A percentile compares a stretch with the other conserved stretches of the same genome.
phyloP scores from a whole-genome alignment of 1,140 invertebrate species.

The Pteromalus puparum region DNA sequence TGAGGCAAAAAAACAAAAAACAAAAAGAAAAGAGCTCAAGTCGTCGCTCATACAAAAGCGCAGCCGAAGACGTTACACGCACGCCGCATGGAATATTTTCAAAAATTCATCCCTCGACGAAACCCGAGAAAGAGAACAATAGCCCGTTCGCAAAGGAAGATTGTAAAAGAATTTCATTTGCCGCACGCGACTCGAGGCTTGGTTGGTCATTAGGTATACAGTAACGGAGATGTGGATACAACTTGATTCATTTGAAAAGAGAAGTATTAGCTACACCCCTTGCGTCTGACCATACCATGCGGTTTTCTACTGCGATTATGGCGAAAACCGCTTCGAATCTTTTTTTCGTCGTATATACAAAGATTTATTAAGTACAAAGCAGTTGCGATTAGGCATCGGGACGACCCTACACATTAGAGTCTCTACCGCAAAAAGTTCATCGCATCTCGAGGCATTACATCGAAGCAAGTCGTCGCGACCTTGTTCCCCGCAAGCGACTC shows the following conservation, averaged over 20 bases:
- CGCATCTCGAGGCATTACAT: not conserved
- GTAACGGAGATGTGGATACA: too few relatives aligned
- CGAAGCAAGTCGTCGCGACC: not conserved
- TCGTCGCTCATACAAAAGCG: not conserved
- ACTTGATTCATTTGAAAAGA: too few relatives aligned
- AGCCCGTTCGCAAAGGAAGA: not conserved
- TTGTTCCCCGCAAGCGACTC: not conserved
- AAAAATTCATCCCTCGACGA: conserved; percentile 8
- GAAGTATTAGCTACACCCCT: too few relatives aligned
- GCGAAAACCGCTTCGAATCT: too few relatives aligned
- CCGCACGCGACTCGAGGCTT: not conserved
- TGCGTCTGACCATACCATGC: not conserved
- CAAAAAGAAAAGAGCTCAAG: not conserved
- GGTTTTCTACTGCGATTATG: too few relatives aligned
- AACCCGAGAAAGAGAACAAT: not conserved
- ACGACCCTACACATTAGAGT: not conserved
- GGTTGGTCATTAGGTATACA: not conserved
- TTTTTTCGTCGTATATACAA: too few relatives aligned
- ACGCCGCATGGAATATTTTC: not conserved
- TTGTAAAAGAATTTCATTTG: not conserved
- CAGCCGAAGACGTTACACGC: not conserved
- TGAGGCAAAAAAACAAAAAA: not conserved
- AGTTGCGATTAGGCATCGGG: not conserved
- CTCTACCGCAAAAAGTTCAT: not conserved
- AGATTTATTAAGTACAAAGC: not conserved